These are phyloP conservation scores for Drosophila melanosoma DNA, from an alignment of 2,888 invertebrate species.

Conservation along the genomic window DNA sequence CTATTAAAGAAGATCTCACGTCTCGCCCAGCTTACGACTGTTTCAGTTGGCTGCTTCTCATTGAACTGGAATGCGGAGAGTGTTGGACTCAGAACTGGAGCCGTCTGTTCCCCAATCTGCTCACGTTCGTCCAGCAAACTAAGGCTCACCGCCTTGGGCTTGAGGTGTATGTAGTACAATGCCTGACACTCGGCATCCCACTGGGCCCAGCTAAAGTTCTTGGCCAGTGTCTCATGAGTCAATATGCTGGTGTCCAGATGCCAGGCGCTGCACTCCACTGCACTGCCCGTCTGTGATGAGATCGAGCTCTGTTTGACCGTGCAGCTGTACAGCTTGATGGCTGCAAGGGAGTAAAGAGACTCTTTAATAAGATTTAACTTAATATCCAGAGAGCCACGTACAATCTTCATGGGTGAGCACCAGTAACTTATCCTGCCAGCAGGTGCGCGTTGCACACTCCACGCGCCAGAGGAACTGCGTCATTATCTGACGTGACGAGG, in stretches of 20 bases:
- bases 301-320: constrained; percentile 82
- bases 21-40: constrained; percentile 88
- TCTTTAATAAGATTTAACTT: not conserved
- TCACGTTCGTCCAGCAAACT: constrained; percentile 89
- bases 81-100: constrained; percentile 88
- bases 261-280: constrained; percentile 83
- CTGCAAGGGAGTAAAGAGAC: constrained; percentile 21
- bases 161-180: constrained; percentile 93
- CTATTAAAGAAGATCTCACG: not conserved
- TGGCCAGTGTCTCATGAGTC: constrained; percentile 87
- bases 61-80: constrained; percentile 94
- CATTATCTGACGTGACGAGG: constrained; percentile 90
- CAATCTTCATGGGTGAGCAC: constrained; percentile 92
- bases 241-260: constrained; percentile 86
- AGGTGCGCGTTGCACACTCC: constrained; percentile 71
- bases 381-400: constrained; percentile 80
- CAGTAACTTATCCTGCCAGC: constrained; percentile 88
- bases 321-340: constrained; percentile 80
- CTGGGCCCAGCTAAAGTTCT: constrained; percentile 93
- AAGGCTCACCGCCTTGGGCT: constrained; percentile 88
- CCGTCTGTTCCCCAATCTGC: constrained; percentile 85
- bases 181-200: constrained; percentile 91
- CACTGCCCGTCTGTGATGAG: constrained; percentile 45
- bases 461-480: constrained; percentile 88
- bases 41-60: constrained; percentile 93